Base-by-base conservation (phyloP, 2,888 invertebrate species). In the Hemithea aestivaria region DNA sequence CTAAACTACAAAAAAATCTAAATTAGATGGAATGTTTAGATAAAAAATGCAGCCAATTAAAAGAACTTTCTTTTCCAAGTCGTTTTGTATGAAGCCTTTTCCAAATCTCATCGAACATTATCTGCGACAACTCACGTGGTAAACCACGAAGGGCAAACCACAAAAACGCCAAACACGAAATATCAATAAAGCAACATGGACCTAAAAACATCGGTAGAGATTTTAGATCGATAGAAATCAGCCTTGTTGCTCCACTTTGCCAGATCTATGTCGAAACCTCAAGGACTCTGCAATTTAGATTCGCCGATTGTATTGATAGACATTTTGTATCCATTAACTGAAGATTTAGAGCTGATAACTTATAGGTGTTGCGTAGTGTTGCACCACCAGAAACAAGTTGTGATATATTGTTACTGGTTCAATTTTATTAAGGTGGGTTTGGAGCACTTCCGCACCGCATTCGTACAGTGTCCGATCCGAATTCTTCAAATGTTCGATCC, bases 241-340 rank as follows among this genome's bases (percentile, higher is more conserved):
- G 22, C 22, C 27, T 30, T 36, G 36, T 43, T 47, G 45, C 42
- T 45, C 47, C 32, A 47, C 40, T 47, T 52, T 45, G 47, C 38
- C 40, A 36, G 51, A 44, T 31, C 35, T 35, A 58, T 78, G 70
- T 69, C 65, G 73, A 67, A 73, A 73, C 27, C 23, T 51, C 57
- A 78, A 73, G 74, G 74, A 75, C 72, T 54, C 46, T 20, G 55
- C 59, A 65, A 74, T 73, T 72, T 64, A 73, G 79, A 79, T 78
- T 71, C 66, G 60, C 56, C 66, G 60, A 63, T 67, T 63, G 59
- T 59, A 66, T 61, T 58, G 71, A 74, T 70, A 67, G 62, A 60
- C 57, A 60, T 57, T 68, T 62, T 61, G 64, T 68, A 64, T 62
- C 71, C 64, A 76, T 74, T 76, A 73, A 58, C 45, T 48, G 45